phyloP scores from a whole-genome alignment of 2,888 invertebrate species.

The Elmis aenea region DNA sequence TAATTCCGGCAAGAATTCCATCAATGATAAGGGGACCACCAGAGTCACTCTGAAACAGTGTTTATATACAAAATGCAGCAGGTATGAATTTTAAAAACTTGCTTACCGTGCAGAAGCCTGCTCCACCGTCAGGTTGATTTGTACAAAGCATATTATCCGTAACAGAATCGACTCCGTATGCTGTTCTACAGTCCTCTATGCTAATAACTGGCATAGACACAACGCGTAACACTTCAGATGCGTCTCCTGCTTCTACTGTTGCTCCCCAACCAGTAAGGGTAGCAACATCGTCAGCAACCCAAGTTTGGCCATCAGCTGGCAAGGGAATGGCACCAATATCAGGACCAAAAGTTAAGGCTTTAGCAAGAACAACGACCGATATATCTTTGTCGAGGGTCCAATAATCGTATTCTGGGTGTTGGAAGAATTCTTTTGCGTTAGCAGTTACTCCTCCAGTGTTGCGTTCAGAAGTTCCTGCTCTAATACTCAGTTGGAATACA shows the following conservation, averaged over 20 bases:
- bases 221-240: background rate
- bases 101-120: too few species aligned
- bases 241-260: background rate
- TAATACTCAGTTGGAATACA: background rate
- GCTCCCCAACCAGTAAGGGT: constrained; percentile 8
- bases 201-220: constrained; percentile 2
- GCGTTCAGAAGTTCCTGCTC: constrained; percentile 5
- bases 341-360: background rate
- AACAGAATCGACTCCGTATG: too few species aligned
- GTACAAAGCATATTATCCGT: too few species aligned
- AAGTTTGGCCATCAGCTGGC: background rate
- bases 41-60: too few species aligned
- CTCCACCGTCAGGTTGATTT: too few species aligned
- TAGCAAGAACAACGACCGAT: constrained; percentile 1
- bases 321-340: background rate
- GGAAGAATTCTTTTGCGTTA: background rate
- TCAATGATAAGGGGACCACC: too few species aligned
- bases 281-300: background rate
- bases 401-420: constrained; percentile 1
- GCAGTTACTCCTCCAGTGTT: background rate
- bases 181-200: background rate
- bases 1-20: too few species aligned
- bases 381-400: constrained; percentile 3
- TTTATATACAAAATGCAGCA: too few species aligned
- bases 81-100: too few species aligned